Base-by-base conservation (phyloP, 2,888 invertebrate genomes). In the Agapetus fuscipes region DNA sequence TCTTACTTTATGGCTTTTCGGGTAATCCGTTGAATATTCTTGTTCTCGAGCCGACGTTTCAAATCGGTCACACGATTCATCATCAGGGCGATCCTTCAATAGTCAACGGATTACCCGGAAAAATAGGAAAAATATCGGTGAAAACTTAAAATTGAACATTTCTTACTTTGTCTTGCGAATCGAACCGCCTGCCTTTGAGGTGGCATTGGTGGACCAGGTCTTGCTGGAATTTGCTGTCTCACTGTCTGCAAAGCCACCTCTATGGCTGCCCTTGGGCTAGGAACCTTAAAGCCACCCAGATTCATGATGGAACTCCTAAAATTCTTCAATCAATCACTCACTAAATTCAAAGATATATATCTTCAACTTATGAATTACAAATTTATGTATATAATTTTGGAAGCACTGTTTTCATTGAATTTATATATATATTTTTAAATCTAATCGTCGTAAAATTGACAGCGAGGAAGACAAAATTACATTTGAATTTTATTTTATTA, bases 221-320 rank as follows among this genome's bases (percentile, higher is more conserved):
- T 79, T 28, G 80, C 79, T 34, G 88, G 87, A 56, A 86, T 76
- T 54, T 80, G 75, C 56, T 87, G 83, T 52, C 83, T 74, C 32
- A 85, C 74, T 13, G 86, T 83, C 62, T 87, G 87, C 76, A 83
- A 79, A 15, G 86, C 84, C 48, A 87, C 87, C 57, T 84, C 84
- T 54, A 86, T 57, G 28, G 83, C 80, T 57, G 85, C 85, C 56
- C 76, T 76, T 46, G 85, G 55, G 25, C 85, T 82, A 32, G 85
- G 82, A 52, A 88, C 57, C 54, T 74, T 75, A 9, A 20, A 20
- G 9, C 20, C 20, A 9, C 20, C 20, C 4, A 20, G 20, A 20
- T 20, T 20, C 20, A 20, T 20, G 20, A 20, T 20, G 20, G 20
- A 9, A 20, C 9, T 20, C 9, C 9, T 20, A 20, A 20, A 20